Base-by-base conservation (phyloP, 2,888 invertebrate species). In the Vesta saturnalis region DNA sequence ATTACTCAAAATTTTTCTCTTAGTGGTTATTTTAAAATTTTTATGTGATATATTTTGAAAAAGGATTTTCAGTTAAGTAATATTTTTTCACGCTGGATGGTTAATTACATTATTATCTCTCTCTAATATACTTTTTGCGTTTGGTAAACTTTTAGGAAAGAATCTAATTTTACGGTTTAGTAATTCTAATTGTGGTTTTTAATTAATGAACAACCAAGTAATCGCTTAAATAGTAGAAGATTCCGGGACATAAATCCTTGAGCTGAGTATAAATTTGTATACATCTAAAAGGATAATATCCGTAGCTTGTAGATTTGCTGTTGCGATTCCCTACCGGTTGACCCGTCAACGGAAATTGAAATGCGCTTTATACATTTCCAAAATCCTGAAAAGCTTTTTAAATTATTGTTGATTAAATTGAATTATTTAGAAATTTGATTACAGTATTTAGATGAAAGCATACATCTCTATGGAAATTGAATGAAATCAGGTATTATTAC, bases 41-140 rank as follows among this genome's bases (percentile, higher is more conserved):
- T 39, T n/a, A 39, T n/a, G 39, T 39, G 39, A 39, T 39, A 39
- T 39, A 39, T 39, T 39, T 39, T n/a, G 39, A n/a, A n/a, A 39
- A 39, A 23, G 8, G 3, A n/a, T 39, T 39, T 39, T 39, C 12
- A 2, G 12, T 39, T 39, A 39, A 39, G n/a, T n/a, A 39, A 39
- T n/a, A 2, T n/a, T 39, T 39, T 39, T 39, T 39, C 39, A 39
- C n/a, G 39, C 39, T 39, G n/a, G n/a, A 39, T 39, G 39, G n/a
- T n/a, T 39, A 39, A 39, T 39, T 39, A 39, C 39, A 39, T 39
- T 39, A 39, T 39, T 39, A n/a, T 39, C 39, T n/a, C n/a, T 39
- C 39, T 39, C 12, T 39, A n/a, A 39, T 39, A 39, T 10, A 39
- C n/a, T 39, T 39, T 39, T 3, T 3, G 3, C 39, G 39, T 39